Percentiles rank a stretch among this genome's conserved stretches.
Conservation (phyloP, 2,888 invertebrate species). For the Kryphioiulus occultus region DNA sequence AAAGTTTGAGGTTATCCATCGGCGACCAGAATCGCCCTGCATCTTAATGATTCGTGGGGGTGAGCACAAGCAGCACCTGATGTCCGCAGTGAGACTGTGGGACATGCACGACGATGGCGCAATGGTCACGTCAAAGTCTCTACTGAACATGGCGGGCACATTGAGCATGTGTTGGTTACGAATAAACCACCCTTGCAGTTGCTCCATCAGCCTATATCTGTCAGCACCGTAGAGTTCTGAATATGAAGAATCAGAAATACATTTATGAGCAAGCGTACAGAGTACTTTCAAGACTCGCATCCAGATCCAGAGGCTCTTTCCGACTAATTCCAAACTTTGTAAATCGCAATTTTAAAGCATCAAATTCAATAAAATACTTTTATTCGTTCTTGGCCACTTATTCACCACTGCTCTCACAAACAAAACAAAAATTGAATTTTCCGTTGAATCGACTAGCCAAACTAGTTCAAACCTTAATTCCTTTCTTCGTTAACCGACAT, state of each 20-base stretch:
- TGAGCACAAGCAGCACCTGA: neutral
- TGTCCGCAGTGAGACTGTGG: neutral
- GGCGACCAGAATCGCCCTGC: neutral
- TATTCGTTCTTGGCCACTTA: neutral
- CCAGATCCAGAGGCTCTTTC: constrained; percentile 1
- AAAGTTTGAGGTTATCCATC: constrained; percentile 1
- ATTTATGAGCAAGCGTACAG: neutral
- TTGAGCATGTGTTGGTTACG: neutral
- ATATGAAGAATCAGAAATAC: neutral
- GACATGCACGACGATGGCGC: neutral
- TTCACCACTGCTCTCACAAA: neutral
- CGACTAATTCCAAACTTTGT: neutral
- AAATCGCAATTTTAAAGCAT: neutral
- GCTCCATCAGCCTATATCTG: constrained; percentile 18
- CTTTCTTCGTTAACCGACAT: too few species aligned
- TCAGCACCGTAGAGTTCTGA: neutral
- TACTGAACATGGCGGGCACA: neutral
- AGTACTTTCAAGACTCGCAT: neutral
- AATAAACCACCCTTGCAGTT: neutral
- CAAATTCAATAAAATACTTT: neutral
- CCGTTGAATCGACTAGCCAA: too few species aligned
- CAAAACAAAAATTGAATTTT: too few species aligned
- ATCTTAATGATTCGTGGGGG: neutral
- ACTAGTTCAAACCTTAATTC: too few species aligned
- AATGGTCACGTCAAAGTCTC: neutral